Conservation (phyloP, 2,797 vertebrate species). For the Poeciliopsis turneri region DNA sequence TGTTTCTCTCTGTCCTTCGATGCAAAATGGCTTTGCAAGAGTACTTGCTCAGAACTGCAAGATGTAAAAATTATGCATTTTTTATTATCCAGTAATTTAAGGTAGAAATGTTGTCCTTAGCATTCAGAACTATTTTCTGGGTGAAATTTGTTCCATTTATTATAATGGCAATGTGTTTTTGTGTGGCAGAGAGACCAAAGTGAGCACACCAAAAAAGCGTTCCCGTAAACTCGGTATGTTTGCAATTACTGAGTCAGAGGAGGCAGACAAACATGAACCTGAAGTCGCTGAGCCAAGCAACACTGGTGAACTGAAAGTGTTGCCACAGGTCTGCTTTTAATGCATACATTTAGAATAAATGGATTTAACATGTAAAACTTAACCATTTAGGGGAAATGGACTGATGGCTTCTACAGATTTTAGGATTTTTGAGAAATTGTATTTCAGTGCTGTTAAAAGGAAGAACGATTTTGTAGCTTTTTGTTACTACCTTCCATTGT, state of each 20-base stretch:
- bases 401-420: not conserved
- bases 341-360: not conserved
- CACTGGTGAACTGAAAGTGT: slow-evolving; percentile 74
- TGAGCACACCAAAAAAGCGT: slow-evolving; percentile 28
- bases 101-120: not conserved
- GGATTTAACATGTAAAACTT: not conserved
- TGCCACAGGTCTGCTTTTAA: not conserved
- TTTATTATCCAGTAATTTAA: not conserved
- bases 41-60: not conserved
- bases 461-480: slow-evolving; percentile 1
- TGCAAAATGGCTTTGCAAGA: not conserved
- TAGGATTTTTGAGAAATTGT: slow-evolving; percentile 6
- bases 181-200: slow-evolving; percentile 60
- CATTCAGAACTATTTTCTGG: not conserved
- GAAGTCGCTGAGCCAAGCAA: slow-evolving; percentile 25
- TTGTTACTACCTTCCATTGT: slow-evolving; percentile 15
- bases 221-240: slow-evolving; percentile 59
- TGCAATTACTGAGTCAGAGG: slow-evolving; percentile 81
- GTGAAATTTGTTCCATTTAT: not conserved
- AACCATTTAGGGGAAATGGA: not conserved
- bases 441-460: not conserved
- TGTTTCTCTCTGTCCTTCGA: not conserved
- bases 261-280: slow-evolving; percentile 57
- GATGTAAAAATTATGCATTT: not conserved
- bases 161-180: slow-evolving; percentile 34